Conservation (phyloP, 2,888 invertebrate species). For the Andricus curvator region DNA sequence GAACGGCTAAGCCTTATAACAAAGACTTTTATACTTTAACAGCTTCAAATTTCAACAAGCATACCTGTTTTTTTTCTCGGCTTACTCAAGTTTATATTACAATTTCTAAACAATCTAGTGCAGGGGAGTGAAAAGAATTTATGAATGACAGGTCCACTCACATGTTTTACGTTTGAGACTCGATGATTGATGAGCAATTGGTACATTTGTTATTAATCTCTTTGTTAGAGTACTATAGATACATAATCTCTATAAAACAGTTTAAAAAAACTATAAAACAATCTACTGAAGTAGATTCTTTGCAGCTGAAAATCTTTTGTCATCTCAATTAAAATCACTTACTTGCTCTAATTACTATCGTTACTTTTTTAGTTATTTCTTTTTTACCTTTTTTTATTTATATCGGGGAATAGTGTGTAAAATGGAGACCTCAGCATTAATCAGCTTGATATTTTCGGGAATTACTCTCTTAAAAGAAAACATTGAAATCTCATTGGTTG, state of each 20-base stretch:
- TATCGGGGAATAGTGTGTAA: too few relatives aligned
- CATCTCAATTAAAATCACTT: too few relatives aligned
- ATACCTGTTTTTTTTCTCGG: not conserved
- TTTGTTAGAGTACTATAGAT: not conserved
- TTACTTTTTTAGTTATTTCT: too few relatives aligned
- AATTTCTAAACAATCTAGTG: conserved; percentile 19
- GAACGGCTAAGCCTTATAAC: too few relatives aligned
- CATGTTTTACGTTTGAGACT: conserved; percentile 17
- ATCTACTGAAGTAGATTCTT: not conserved
- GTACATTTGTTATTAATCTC: conserved; percentile 25
- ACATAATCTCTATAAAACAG: too few relatives aligned
- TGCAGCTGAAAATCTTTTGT: too few relatives aligned
- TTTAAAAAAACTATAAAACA: not conserved
- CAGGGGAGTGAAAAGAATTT: conserved; percentile 16
- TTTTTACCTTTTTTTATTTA: too few relatives aligned
- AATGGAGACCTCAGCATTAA: too few relatives aligned
- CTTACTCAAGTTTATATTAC: conserved; percentile 9
- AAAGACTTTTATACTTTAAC: not conserved
- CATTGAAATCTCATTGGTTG: too few relatives aligned
- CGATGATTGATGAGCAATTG: conserved; percentile 13
- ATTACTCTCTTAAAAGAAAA: too few relatives aligned
- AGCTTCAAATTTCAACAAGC: not conserved
- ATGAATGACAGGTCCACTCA: conserved; percentile 34
- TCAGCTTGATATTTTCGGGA: too few relatives aligned
- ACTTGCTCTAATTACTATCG: too few relatives aligned